Evolutionary conservation across 2,888 invertebrate species (phyloP).

Genomic region (Synergus gifuensis): DNA sequence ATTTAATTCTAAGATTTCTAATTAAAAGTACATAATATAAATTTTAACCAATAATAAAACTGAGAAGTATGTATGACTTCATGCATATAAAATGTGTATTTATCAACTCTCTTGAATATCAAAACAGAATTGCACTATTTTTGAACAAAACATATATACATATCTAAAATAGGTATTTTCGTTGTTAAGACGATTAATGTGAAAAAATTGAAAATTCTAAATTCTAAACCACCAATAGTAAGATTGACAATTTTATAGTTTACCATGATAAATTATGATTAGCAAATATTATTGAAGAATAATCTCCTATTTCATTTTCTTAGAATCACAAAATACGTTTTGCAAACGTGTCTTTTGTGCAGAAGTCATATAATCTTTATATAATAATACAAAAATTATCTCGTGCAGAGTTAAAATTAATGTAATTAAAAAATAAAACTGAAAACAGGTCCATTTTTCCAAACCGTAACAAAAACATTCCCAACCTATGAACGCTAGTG

Average conservation of each 20-base stretch:
- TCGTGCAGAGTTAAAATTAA: background rate
- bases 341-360: background rate
- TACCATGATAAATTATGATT: too few relatives aligned
- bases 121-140: background rate
- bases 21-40: background rate
- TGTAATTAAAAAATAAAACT: background rate
- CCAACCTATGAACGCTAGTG: background rate
- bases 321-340: conserved; percentile 14
- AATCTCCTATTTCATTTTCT: conserved; percentile 14
- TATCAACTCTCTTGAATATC: background rate
- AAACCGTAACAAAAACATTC: background rate
- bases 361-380: background rate
- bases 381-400: background rate
- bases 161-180: background rate
- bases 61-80: background rate
- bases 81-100: background rate
- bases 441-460: background rate
- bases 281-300: conserved; percentile 2
- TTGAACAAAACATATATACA: background rate
- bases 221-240: too few relatives aligned
- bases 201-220: background rate
- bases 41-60: background rate
- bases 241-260: background rate
- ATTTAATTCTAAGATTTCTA: background rate
- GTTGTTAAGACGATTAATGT: background rate